A percentile compares a stretch with the other conserved stretches of the same genome.
These are phyloP conservation scores for Erynnis tages DNA, from an alignment of 2,888 invertebrate species.

Conservation along the genomic window DNA sequence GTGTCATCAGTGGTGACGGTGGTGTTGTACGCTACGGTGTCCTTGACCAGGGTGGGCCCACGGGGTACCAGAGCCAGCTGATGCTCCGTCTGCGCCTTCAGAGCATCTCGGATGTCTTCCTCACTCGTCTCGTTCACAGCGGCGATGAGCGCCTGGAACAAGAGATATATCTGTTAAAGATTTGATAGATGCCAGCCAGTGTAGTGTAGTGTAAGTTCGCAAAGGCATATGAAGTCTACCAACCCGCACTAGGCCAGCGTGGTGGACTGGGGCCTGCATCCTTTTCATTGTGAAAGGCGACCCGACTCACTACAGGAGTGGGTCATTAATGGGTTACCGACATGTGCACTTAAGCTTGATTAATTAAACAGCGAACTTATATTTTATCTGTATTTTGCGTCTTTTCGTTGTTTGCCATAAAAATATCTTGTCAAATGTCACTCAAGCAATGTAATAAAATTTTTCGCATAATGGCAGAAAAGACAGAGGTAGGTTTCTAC, in stretches of 20 bases:
- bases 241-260: no score
- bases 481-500: constrained; percentile 80
- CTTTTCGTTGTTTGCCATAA: neutral
- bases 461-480: constrained; percentile 31
- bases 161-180: constrained; percentile 32
- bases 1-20: constrained; percentile 94
- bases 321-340: no score
- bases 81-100: constrained; percentile 83
- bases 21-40: constrained; percentile 88
- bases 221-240: no score
- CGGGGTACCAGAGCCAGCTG: constrained; percentile 83
- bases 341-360: no score
- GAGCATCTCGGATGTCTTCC: constrained; percentile 87
- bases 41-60: constrained; percentile 88
- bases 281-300: no score
- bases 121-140: constrained; percentile 82
- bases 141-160: constrained; percentile 87
- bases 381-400: no score
- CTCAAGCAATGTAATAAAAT: neutral
- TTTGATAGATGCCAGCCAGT: neutral
- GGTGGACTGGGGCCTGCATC: no score
- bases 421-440: constrained; percentile 17
- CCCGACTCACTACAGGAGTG: no score
- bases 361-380: no score
- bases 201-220: no score